Conservation (phyloP, 53 echinoderm and acorn worm species). For the Antedon mediterranea region DNA sequence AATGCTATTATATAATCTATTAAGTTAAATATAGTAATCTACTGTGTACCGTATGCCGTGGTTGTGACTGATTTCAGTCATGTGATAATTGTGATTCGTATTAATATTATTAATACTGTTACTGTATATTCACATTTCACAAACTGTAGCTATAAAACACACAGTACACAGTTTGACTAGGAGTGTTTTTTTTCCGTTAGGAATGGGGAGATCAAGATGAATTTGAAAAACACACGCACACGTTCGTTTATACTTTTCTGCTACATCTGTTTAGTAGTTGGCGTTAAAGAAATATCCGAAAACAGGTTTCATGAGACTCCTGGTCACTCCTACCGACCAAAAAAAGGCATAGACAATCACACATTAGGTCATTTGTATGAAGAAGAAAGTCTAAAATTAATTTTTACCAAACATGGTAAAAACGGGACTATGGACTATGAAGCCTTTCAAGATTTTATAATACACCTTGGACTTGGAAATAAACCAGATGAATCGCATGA, state of each 20-base stretch:
- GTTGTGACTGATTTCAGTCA: no score
- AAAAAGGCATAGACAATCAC: background rate
- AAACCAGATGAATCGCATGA: background rate
- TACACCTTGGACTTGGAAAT: constrained; percentile 49
- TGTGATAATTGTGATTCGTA: no score
- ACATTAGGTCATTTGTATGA: background rate
- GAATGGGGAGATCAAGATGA: no score
- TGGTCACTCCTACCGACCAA: background rate
- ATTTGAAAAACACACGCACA: no score
- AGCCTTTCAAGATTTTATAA: constrained; percentile 34
- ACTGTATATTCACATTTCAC: no score
- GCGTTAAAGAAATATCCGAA: background rate
- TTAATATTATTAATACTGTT: no score
- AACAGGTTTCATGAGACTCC: background rate
- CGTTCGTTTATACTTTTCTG: background rate
- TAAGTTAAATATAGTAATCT: no score
- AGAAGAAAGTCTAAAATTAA: constrained; percentile 17
- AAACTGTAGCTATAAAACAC: no score
- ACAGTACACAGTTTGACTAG: no score
- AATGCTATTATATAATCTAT: no score
- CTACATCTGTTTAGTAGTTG: background rate
- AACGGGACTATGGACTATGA: constrained; percentile 18
- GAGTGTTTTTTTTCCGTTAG: no score
- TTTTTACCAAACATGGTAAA: constrained; percentile 46
- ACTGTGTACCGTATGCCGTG: no score